phyloP scores from a whole-genome alignment of 1,140 invertebrate genomes.

The Meloidogyne floridensis region DNA sequence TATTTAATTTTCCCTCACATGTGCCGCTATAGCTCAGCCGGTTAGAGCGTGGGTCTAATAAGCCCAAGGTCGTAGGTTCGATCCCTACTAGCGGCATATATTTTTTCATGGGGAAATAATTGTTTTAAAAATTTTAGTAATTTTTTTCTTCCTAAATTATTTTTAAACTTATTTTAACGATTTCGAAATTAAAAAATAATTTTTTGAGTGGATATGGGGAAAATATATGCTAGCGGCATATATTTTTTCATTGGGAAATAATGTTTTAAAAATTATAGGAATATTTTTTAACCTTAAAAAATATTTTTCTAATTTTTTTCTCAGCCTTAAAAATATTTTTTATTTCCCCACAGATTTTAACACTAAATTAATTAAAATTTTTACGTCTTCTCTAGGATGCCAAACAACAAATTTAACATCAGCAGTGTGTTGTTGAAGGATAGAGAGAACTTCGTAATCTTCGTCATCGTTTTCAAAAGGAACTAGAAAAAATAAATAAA shows the following conservation, averaged over 20 bases:
- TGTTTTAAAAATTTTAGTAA: constrained; percentile 17
- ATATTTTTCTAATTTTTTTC: too few relatives aligned
- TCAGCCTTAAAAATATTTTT: too few relatives aligned
- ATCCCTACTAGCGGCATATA: constrained; percentile 55
- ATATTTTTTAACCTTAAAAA: not conserved
- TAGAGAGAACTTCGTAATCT: constrained; percentile 93
- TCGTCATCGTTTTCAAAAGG: constrained; percentile 73
- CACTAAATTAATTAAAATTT: not conserved
- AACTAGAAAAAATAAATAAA: not conserved
- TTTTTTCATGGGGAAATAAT: not conserved
- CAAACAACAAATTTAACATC: constrained; percentile 88
- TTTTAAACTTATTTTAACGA: constrained; percentile 3
- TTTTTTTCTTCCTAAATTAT: constrained; percentile 30
- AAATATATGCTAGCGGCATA: not conserved
- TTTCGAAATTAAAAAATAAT: too few relatives aligned
- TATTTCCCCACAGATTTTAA: too few relatives aligned
- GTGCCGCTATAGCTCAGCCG: constrained; percentile 66
- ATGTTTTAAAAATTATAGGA: not conserved
- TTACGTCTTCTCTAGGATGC: constrained; percentile 82
- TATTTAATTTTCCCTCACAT: not conserved
- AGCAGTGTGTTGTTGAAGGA: constrained; percentile 90
- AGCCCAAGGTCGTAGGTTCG: constrained; percentile 66
- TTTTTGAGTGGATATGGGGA: too few relatives aligned
- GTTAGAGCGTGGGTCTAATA: constrained; percentile 67
- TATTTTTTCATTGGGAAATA: constrained; percentile 8